Conservation (phyloP, 2,888 invertebrate genomes). For the Argynnis bischoffii region DNA sequence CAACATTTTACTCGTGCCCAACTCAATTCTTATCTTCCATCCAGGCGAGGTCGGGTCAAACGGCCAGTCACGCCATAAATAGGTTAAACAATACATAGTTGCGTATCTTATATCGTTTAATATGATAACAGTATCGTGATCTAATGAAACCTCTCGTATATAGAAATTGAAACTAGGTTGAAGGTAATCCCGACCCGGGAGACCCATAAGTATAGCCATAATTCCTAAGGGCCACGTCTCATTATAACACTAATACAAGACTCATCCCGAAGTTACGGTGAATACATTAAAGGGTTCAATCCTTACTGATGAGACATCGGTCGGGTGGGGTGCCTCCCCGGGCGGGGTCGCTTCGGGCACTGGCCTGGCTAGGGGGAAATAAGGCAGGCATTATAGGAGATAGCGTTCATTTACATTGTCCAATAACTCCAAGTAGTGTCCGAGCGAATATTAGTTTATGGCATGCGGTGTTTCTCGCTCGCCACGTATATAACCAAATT, state of each 20-base stretch:
- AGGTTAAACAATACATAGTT: slow-evolving; percentile 19
- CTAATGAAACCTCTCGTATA: slow-evolving; percentile 63
- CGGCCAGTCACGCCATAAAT: slow-evolving; percentile 2
- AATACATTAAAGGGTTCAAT: slow-evolving; percentile 83
- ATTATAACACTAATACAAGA: slow-evolving; percentile 83
- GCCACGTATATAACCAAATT: slow-evolving; percentile 43
- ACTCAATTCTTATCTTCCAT: background rate
- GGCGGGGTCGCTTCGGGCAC: slow-evolving; percentile 70
- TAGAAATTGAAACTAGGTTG: slow-evolving; percentile 78
- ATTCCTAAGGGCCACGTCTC: slow-evolving; percentile 81
- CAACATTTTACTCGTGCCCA: background rate
- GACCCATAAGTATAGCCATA: slow-evolving; percentile 77
- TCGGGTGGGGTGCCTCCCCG: slow-evolving; percentile 63
- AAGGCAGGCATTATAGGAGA: slow-evolving; percentile 82
- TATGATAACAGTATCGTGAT: slow-evolving; percentile 43
- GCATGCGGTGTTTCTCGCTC: slow-evolving; percentile 58
- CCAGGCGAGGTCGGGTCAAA: background rate
- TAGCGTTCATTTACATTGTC: slow-evolving; percentile 84
- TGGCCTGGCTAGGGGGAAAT: slow-evolving; percentile 72
- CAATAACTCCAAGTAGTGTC: slow-evolving; percentile 83
- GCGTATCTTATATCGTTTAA: slow-evolving; percentile 27
- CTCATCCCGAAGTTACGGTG: slow-evolving; percentile 82
- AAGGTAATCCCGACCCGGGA: slow-evolving; percentile 71
- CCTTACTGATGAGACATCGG: slow-evolving; percentile 82
- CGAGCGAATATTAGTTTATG: slow-evolving; percentile 81